Base-by-base conservation (phyloP, 1,140 invertebrate species). In the Teleopsis dalmanni region DNA sequence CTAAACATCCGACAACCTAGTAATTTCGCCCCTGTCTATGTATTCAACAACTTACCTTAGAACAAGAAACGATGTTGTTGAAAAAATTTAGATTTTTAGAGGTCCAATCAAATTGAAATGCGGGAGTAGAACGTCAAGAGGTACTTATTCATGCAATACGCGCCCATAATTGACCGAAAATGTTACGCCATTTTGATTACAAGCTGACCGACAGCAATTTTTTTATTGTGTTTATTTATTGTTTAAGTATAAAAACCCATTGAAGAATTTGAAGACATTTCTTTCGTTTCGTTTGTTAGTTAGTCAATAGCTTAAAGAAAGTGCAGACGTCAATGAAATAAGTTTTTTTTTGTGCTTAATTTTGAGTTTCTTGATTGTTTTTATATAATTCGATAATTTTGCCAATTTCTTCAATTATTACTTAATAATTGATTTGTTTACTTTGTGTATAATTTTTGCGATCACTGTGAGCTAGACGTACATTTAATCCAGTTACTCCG, bases 401-500 rank as follows among this genome's bases (percentile, higher is more conserved):
- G 10, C 18, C 25, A 43, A 9, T 36, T 25, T 35, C 21, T 22
- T 10, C 2, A 46, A 46, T 29, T 31, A 35, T 46, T 46, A 46
- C 23, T 35, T 46, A 46, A 36, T 46, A 35, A 46, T 34, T 21
- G 26, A 16, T 3, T n/a, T 46, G 13, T 36, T 36, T n/a, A 31
- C n/a, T 31, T 21, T 9, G 34, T 35, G 16, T n/a, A 11, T 22
- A 29, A 19, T n/a, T 16, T 27, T 2, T 2, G 4, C 40, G 5
- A 25, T 29, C 19, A 29, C 26, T 29, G 26, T 8, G 14, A 21
- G 41, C 10, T 43, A 23, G 31, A 13, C 26, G 41, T 25, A n/a
- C n/a, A 5, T 43, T 43, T 31, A 18, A 53, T 45, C 51, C 57
- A 4, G 47, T 52, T 4, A 54, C 56, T 14, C 52, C 65, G 14